These are phyloP conservation scores for Deilephila porcellus DNA, from an alignment of 2,888 invertebrate species.

Conservation along the genomic window DNA sequence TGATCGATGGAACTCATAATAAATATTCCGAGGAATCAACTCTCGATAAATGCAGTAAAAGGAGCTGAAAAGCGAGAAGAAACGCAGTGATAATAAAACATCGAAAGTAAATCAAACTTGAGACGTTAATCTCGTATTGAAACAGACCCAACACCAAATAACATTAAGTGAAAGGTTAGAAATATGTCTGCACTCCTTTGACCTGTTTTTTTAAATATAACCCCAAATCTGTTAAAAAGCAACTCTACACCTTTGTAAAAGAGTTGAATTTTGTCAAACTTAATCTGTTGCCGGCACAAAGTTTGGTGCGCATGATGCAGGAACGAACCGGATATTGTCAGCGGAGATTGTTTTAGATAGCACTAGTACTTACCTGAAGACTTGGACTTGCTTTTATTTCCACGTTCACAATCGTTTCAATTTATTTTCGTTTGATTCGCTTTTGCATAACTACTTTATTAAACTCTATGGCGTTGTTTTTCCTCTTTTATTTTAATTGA, in stretches of 20 bases:
- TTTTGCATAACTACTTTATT: conserved; percentile 31
- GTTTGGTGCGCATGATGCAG: conserved; percentile 46
- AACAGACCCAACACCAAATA: not conserved
- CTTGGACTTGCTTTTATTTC: conserved; percentile 44
- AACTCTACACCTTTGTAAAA: not conserved
- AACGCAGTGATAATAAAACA: not conserved
- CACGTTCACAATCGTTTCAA: conserved; percentile 40
- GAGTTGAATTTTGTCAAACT: not conserved
- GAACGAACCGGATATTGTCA: conserved; percentile 64
- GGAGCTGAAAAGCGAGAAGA: no score
- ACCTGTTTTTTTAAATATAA: conserved; percentile 16
- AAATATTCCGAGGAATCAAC: no score
- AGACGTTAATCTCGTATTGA: not conserved
- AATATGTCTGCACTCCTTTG: conserved; percentile 14
- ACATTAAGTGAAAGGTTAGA: not conserved
- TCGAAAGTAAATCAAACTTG: not conserved
- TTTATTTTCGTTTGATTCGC: conserved; percentile 35
- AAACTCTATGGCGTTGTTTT: not conserved
- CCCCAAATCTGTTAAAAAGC: not conserved
- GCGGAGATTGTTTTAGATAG: conserved; percentile 73
- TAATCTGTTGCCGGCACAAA: conserved; percentile 31
- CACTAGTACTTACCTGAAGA: conserved; percentile 49
- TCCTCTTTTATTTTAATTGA: not conserved
- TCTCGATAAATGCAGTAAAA: no score
- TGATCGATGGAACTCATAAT: no score